A percentile compares a stretch with the other conserved stretches of the same genome.
Conservation (phyloP, 2,113 vertebrate species). For the Hyaena hyaena region DNA sequence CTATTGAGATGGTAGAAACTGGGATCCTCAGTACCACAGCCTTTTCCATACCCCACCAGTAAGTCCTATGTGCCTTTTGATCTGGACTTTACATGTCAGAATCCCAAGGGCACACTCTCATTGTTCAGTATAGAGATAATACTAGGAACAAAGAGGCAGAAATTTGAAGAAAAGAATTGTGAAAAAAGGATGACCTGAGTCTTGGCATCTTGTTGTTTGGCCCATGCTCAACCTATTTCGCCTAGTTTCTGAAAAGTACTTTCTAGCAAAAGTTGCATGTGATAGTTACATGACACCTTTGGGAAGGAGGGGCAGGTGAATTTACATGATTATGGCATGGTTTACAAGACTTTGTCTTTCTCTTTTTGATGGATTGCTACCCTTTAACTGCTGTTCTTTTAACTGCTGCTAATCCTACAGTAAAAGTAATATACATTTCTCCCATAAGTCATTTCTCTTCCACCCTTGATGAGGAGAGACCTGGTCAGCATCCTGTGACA, state of each 20-base stretch:
- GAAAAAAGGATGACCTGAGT: neutral
- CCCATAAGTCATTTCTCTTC: neutral
- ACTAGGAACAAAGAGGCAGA: neutral
- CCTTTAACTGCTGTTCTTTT: neutral
- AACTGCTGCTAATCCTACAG: neutral
- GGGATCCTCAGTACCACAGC: conserved; percentile 85
- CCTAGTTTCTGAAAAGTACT: neutral
- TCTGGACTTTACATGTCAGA: neutral
- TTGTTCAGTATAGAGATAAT: neutral
- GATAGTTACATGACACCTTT: neutral
- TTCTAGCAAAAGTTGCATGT: neutral
- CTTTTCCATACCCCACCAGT: conserved; percentile 87
- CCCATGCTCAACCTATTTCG: neutral
- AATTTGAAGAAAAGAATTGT: neutral
- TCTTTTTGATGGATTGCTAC: neutral
- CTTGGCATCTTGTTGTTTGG: neutral
- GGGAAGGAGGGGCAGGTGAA: neutral
- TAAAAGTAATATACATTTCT: neutral
- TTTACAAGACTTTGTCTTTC: neutral
- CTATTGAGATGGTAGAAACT: conserved; percentile 94
- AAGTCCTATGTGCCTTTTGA: conserved; percentile 75
- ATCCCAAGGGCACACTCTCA: neutral
- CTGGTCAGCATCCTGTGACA: neutral
- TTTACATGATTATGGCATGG: neutral
- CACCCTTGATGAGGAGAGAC: neutral